These are phyloP conservation scores for Drosophila putrida DNA, from an alignment of 2,888 invertebrate species.

Conservation along the genomic window DNA sequence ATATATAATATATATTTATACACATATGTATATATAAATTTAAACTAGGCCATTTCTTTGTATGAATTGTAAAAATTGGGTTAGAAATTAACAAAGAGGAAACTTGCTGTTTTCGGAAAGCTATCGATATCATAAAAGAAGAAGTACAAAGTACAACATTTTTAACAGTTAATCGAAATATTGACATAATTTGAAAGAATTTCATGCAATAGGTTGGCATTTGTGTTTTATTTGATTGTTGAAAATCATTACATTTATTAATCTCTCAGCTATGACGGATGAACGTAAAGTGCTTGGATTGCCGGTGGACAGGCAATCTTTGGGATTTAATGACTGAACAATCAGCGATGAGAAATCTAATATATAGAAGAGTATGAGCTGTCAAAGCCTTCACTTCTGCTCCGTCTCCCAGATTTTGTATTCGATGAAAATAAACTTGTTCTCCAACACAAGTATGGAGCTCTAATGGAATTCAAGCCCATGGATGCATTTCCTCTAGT, in stretches of 20 bases:
- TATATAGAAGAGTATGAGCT: slow-evolving; percentile 88
- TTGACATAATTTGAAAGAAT: slow-evolving; percentile 9
- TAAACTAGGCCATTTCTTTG: too few species aligned
- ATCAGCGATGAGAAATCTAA: slow-evolving; percentile 91
- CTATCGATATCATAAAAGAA: too few species aligned
- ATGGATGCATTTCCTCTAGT: slow-evolving; percentile 95
- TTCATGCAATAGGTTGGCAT: slow-evolving; percentile 3
- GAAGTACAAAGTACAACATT: too few species aligned
- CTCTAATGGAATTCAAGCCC: slow-evolving; percentile 93
- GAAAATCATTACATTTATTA: neutral
- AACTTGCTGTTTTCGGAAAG: too few species aligned
- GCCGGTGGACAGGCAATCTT: slow-evolving; percentile 79
- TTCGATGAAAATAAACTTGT: slow-evolving; percentile 95
- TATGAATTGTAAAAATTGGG: too few species aligned
- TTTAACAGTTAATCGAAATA: neutral
- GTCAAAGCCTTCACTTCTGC: slow-evolving; percentile 91
- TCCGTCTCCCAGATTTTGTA: slow-evolving; percentile 99
- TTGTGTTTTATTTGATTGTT: slow-evolving; percentile 14
- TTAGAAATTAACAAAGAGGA: too few species aligned
- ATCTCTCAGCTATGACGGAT: slow-evolving; percentile 35
- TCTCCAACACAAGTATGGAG: slow-evolving; percentile 90
- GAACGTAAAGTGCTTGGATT: slow-evolving; percentile 69
- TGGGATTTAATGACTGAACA: slow-evolving; percentile 87
- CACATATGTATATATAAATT: too few species aligned
- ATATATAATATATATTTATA: too few species aligned